Conservation (phyloP, 1,140 invertebrate genomes). For the Lasioglossum baleicum region DNA sequence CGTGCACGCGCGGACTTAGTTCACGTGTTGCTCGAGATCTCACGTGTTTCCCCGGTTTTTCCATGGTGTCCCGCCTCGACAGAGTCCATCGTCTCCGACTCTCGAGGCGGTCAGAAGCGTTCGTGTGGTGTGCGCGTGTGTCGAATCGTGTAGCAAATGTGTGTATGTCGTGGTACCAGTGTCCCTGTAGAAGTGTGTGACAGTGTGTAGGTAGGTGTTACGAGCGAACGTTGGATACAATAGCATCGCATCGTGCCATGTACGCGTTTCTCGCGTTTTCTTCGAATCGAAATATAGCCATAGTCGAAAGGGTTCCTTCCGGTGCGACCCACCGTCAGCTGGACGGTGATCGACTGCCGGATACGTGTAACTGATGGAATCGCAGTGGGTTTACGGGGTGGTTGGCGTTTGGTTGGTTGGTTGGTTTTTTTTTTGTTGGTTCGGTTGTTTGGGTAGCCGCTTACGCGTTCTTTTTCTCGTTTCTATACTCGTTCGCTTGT, state of each 20-base stretch:
- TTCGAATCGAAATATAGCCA: constrained; percentile 47
- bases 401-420: neutral
- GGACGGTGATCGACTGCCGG: constrained; percentile 48
- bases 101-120: constrained; percentile 9
- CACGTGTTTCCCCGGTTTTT: constrained; percentile 44
- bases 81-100: neutral
- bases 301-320: constrained; percentile 43
- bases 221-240: constrained; percentile 35
- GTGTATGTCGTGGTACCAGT: too few species aligned
- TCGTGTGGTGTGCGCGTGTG: constrained; percentile 11
- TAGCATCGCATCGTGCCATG: constrained; percentile 36
- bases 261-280: constrained; percentile 47
- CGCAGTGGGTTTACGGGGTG: constrained; percentile 46
- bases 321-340: constrained; percentile 49
- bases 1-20: constrained; percentile 37
- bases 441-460: constrained; percentile 12
- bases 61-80: constrained; percentile 17
- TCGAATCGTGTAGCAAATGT: too few species aligned
- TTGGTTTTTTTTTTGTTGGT: neutral
- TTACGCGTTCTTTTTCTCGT: neutral
- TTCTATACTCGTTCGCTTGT: neutral
- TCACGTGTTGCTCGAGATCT: constrained; percentile 24
- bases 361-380: constrained; percentile 54
- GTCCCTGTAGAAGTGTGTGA: neutral
- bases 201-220: neutral